Conservation (phyloP, 2,797 vertebrate genomes). For the Anguilla pacifica region DNA sequence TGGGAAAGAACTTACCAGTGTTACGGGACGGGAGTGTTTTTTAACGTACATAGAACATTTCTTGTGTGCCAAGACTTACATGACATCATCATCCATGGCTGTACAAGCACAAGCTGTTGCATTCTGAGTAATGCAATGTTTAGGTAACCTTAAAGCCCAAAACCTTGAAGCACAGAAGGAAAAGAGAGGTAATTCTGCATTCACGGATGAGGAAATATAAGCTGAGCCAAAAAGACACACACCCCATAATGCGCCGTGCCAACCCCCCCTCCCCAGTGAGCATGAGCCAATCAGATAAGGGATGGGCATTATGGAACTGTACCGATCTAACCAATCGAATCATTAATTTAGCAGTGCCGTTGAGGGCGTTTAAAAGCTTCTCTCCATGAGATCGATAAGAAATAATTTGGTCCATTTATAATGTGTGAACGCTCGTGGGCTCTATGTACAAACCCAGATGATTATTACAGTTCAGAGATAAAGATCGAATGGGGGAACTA, state of each 20-base stretch:
- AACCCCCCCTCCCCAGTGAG: neutral
- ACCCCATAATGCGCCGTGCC: neutral
- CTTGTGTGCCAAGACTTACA: neutral
- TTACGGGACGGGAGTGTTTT: neutral
- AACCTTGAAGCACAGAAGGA: neutral
- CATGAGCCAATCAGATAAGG: neutral
- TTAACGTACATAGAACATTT: neutral
- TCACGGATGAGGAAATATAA: neutral
- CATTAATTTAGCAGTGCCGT: neutral
- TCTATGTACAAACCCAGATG: neutral
- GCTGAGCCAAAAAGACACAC: constrained; percentile 8
- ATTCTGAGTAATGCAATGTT: neutral
- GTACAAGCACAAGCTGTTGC: neutral
- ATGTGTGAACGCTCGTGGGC: neutral
- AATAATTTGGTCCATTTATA: neutral
- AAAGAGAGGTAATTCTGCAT: neutral
- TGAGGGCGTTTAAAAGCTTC: neutral
- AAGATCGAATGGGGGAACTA: neutral
- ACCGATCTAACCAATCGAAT: neutral
- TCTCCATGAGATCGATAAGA: neutral
- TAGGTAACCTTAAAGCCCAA: neutral
- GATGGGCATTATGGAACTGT: neutral
- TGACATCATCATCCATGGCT: neutral
- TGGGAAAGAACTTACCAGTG: neutral
- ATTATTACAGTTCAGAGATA: neutral